Evolutionary conservation across 2,113 vertebrate species (phyloP), one percentile per base, ranked within the genome.

Genomic region (Numida meleagris): DNA sequence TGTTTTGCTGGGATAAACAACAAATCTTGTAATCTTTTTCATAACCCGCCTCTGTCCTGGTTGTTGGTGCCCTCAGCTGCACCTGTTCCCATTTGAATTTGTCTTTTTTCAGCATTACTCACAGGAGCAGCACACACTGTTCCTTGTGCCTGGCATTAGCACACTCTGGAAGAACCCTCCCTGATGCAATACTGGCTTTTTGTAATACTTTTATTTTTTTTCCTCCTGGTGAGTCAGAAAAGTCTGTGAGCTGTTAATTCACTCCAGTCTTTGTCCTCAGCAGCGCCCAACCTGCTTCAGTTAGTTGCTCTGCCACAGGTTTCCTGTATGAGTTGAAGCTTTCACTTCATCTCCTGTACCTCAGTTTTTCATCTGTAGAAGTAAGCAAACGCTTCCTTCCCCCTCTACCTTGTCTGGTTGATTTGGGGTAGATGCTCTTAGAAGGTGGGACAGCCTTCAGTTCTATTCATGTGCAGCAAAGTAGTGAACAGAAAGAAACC

Each of bases 141-240:
- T 86, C 90, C 85, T 65, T 76, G 71, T 21, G 27, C 40, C 42
- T 73, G 91, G 62, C 75, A 34, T 58, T 45, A 33, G 15, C 53
- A 33, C 42, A 9, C 33, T 11, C 78, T 89, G 90, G 85, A 73
- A 80, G 38, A 62, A 46, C 25, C 42, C 46, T 95, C 33, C 50
- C 76, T 93, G 79, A 78, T 81, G 82, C 68, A 95, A 58, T 66
- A 46, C 71, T 13, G 4, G 51, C 29, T 27, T 12, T 81, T 12
- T 86, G 61, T 40, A 34, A 29, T 33, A 10, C 25, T 43, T 58
- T 14, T 14, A 17, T n/a, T 23, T 40, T 42, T 53, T 45, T 14
- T 66, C 36, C 4, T 76, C 81, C 19, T 92, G 40, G 59, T 83
- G 63, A 94, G 74, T 90, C 82, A 93, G 81, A 91, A 73, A 61